Evolutionary conservation across 2,888 invertebrate genomes (phyloP).

Genomic region (Mactromeris polynyma): DNA sequence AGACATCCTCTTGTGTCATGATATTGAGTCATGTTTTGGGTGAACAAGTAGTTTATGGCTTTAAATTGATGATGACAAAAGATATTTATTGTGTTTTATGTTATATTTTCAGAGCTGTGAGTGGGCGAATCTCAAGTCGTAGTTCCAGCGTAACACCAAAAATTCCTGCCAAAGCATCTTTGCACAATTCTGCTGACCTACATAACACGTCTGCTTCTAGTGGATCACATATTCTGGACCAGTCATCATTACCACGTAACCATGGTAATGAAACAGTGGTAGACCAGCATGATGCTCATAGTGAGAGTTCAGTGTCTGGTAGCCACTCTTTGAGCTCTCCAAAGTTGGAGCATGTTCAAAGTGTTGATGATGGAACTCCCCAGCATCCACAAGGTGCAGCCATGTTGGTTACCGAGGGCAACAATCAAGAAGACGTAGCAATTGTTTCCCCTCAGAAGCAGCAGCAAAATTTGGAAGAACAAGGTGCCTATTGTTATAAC

Average conservation of each 20-base stretch:
- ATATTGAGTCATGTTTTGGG: background rate
- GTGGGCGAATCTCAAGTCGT: slow-evolving; percentile 86
- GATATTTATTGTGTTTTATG: background rate
- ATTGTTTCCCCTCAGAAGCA: slow-evolving; percentile 43
- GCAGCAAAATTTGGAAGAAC: slow-evolving; percentile 48
- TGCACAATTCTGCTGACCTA: slow-evolving; percentile 85
- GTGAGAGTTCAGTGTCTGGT: slow-evolving; percentile 84
- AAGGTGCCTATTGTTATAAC: slow-evolving; percentile 78
- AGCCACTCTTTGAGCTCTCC: slow-evolving; percentile 83
- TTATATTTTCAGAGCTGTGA: slow-evolving; percentile 82
- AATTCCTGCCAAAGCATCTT: slow-evolving; percentile 82
- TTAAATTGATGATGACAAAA: background rate
- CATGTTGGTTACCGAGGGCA: slow-evolving; percentile 54
- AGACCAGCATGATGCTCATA: slow-evolving; percentile 84
- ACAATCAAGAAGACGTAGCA: slow-evolving; percentile 46
- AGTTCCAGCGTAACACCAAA: slow-evolving; percentile 87
- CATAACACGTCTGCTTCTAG: slow-evolving; percentile 85
- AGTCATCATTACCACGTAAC: slow-evolving; percentile 53
- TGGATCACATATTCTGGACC: slow-evolving; percentile 85
- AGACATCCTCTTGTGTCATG: background rate
- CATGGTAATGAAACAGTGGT: slow-evolving; percentile 77
- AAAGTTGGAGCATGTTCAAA: slow-evolving; percentile 76
- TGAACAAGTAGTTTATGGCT: background rate
- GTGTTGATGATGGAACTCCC: slow-evolving; percentile 64
- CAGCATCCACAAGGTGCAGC: slow-evolving; percentile 59